These are phyloP conservation scores for Zaprionus capensis DNA, from an alignment of 1,140 invertebrate species.

Conservation along the genomic window DNA sequence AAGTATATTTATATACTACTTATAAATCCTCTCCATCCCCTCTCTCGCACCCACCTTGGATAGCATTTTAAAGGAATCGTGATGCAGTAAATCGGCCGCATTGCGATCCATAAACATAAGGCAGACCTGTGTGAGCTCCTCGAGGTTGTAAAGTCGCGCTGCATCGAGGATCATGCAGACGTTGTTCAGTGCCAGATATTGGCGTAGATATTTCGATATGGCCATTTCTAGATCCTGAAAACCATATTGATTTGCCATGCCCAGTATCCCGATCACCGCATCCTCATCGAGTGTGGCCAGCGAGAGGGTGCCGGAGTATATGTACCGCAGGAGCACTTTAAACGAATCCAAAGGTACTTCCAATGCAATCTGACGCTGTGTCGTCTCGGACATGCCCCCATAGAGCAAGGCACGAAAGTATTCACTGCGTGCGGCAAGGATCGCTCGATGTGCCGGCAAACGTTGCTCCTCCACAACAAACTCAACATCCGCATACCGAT, in stretches of 20 bases:
- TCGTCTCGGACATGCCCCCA: constrained; percentile 96
- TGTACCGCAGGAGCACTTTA: constrained; percentile 95
- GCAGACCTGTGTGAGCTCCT: constrained; percentile 88
- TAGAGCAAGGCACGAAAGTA: constrained; percentile 96
- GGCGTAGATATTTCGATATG: constrained; percentile 96
- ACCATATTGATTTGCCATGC: constrained; percentile 97
- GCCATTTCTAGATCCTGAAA: constrained; percentile 95
- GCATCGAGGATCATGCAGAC: constrained; percentile 97
- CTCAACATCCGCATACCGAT: constrained; percentile 96
- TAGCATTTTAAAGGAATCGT: constrained; percentile 93
- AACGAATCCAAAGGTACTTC: constrained; percentile 95
- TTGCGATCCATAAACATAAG: constrained; percentile 94
- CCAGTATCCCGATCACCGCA: constrained; percentile 93
- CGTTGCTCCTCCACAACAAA: constrained; percentile 93
- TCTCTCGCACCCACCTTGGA: constrained; percentile 88
- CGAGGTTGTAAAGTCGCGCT: constrained; percentile 88
- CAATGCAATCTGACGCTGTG: constrained; percentile 92
- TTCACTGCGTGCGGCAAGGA: constrained; percentile 95
- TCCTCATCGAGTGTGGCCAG: constrained; percentile 93
- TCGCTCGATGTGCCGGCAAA: constrained; percentile 94
- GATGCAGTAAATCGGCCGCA: constrained; percentile 92
- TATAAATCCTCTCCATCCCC: not conserved
- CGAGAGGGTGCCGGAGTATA: constrained; percentile 95
- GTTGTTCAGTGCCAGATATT: constrained; percentile 94
- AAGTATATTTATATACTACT: constrained; percentile 40